Percentiles rank a stretch among this genome's conserved stretches.
Evolutionary conservation across 1,140 invertebrate species (phyloP).

Genomic region (Rhopalosiphum maidis): DNA sequence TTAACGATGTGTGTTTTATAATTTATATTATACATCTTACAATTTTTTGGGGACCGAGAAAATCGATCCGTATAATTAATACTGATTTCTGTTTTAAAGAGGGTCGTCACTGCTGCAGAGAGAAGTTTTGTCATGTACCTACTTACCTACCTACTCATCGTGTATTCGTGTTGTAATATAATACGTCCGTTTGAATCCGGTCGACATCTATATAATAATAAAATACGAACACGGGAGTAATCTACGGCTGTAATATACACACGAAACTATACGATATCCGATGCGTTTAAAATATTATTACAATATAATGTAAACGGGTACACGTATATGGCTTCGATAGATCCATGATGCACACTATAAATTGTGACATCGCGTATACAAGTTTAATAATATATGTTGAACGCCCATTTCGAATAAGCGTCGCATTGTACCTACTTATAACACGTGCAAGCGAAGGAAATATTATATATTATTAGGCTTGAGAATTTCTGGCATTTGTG

Average conservation of each 20-base stretch:
- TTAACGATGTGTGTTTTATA: not conserved
- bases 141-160: not conserved
- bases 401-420: not conserved
- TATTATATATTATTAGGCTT: too few relatives aligned
- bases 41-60: not conserved
- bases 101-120: not conserved
- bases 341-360: not conserved
- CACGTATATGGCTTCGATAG: not conserved
- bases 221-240: not conserved
- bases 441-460: too few relatives aligned
- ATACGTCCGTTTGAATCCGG: slow-evolving; percentile 4
- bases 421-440: not conserved
- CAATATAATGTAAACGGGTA: not conserved
- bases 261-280: not conserved
- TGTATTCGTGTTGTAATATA: slow-evolving; percentile 2
- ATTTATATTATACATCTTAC: not conserved
- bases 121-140: not conserved
- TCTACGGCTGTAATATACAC: not conserved
- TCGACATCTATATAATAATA: not conserved
- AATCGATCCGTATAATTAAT: slow-evolving; percentile 17
- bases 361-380: not conserved
- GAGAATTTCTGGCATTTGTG: too few relatives aligned
- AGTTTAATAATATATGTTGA: not conserved
- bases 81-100: not conserved
- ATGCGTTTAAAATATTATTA: slow-evolving; percentile 18